Evolutionary conservation across 2,113 vertebrate genomes (phyloP).

Genomic region (Malurus melanocephalus): DNA sequence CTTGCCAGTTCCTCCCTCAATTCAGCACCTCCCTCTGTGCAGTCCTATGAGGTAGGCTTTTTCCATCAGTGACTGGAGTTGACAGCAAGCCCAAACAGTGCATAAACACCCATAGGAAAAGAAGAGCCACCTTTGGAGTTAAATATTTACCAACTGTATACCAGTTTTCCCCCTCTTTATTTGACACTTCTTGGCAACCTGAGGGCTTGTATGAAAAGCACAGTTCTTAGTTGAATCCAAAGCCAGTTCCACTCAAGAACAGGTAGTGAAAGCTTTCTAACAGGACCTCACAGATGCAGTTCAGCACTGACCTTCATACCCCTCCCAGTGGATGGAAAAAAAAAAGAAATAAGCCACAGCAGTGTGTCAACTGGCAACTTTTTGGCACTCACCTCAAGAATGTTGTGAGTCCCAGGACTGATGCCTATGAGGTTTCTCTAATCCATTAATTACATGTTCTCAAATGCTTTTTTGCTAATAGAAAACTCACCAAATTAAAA

Average conservation of each 20-base stretch:
- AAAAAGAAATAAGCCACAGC: neutral
- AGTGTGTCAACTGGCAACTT: neutral
- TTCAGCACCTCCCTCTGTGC: neutral
- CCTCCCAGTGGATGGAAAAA: neutral
- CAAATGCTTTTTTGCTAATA: slow-evolving; percentile 1
- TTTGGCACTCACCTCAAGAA: neutral
- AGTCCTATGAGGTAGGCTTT: neutral
- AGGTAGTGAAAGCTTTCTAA: neutral
- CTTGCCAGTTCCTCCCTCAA: neutral
- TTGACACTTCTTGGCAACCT: neutral
- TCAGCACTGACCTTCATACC: neutral
- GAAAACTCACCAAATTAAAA: neutral
- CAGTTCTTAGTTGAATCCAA: neutral
- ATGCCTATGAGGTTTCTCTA: neutral
- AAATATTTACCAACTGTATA: neutral
- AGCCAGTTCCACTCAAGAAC: neutral
- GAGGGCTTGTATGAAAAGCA: neutral
- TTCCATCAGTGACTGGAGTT: neutral
- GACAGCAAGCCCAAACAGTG: neutral
- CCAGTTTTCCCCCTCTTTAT: neutral
- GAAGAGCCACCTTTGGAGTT: accelerated
- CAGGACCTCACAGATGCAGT: neutral
- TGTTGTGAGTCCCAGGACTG: neutral
- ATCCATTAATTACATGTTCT: slow-evolving; percentile 4
- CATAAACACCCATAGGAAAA: neutral